Conservation (phyloP, 23 tunicate species). For the Ascidia mentula region DNA sequence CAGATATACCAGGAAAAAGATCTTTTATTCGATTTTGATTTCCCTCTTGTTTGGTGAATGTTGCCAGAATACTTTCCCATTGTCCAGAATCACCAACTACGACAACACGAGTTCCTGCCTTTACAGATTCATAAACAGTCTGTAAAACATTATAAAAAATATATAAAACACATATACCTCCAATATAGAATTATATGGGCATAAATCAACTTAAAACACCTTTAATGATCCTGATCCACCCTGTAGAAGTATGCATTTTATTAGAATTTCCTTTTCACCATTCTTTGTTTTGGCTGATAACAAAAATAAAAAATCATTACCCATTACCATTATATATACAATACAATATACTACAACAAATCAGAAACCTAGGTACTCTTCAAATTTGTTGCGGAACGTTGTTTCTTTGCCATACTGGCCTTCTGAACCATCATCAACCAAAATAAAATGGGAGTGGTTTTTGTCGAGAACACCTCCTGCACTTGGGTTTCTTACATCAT, state of each 20-base stretch:
- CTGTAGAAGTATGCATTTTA: constrained; percentile 71
- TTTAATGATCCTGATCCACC: constrained; percentile 78
- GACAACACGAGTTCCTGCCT: constrained; percentile 69
- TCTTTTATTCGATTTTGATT: too few species aligned
- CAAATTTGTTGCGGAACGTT: constrained; percentile 49
- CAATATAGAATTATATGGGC: too few species aligned
- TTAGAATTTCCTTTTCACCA: constrained; percentile 4
- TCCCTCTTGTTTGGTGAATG: too few species aligned
- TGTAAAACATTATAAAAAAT: constrained; percentile 9
- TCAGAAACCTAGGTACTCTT: constrained; percentile 55
- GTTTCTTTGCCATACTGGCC: constrained; percentile 62
- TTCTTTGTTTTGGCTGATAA: too few species aligned
- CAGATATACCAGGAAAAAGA: too few species aligned
- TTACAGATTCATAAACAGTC: constrained; percentile 59
- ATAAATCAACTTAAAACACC: constrained; percentile 53
- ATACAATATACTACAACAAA: too few species aligned
- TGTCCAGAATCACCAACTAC: constrained; percentile 81
- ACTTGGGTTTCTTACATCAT: not conserved
- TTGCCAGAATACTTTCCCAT: constrained; percentile 57
- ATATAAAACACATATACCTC: not conserved
- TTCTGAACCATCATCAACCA: constrained; percentile 60
- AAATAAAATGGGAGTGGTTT: constrained; percentile 76
- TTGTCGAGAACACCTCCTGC: constrained; percentile 37
- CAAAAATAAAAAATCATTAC: too few species aligned
- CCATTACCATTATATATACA: too few species aligned